phyloP scores from a whole-genome alignment of 2,888 invertebrate genomes.

The Himalopsyche anomala region DNA sequence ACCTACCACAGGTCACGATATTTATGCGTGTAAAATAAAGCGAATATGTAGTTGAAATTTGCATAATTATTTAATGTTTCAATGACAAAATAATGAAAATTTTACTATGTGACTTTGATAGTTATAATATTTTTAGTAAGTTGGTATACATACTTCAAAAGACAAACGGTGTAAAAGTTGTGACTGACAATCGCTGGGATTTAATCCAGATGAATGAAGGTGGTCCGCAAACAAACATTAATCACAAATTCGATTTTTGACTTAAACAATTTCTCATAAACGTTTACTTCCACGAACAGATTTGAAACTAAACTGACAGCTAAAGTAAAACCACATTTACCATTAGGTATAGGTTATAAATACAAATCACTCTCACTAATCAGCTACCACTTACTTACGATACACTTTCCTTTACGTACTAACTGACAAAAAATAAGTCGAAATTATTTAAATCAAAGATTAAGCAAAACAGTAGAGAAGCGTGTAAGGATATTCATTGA shows the following conservation, averaged over 20 bases:
- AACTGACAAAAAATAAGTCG: too few relatives aligned
- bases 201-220: background rate
- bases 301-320: background rate
- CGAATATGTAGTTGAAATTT: too few relatives aligned
- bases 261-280: constrained; percentile 1
- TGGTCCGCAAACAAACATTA: background rate
- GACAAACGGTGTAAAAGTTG: background rate
- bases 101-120: too few relatives aligned
- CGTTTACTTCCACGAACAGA: background rate
- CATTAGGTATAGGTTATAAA: background rate
- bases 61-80: too few relatives aligned
- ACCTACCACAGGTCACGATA: too few relatives aligned
- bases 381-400: background rate
- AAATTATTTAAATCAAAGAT: too few relatives aligned
- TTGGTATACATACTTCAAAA: constrained; percentile 7
- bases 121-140: background rate
- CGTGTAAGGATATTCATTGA: background rate
- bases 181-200: background rate
- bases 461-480: too few relatives aligned
- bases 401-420: too few relatives aligned
- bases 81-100: too few relatives aligned
- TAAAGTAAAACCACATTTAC: background rate
- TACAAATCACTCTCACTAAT: constrained; percentile 1
- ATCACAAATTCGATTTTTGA: background rate
- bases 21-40: too few relatives aligned